phyloP scores from a whole-genome alignment of 2,113 vertebrate genomes.

The Platycercus adscitus region DNA sequence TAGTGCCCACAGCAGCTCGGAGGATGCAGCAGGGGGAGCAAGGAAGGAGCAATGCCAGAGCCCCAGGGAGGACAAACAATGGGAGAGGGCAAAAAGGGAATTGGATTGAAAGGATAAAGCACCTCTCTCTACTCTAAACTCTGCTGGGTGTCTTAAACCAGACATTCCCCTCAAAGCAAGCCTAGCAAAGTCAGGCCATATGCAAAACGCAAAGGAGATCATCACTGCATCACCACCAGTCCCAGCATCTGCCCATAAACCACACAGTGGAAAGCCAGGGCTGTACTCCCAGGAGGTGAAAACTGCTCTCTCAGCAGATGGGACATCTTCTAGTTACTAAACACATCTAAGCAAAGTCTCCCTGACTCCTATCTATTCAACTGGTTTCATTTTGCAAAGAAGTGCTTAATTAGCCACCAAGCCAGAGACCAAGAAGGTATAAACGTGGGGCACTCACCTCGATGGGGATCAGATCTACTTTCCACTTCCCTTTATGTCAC shows the following conservation, averaged over 20 bases:
- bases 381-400: neutral
- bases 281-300: neutral
- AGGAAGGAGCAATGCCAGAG: neutral
- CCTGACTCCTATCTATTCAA: neutral
- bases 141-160: neutral
- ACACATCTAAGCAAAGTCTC: neutral
- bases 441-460: neutral
- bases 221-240: too few relatives aligned
- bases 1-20: neutral
- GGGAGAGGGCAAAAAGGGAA: neutral
- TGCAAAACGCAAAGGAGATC: neutral
- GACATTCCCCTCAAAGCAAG: neutral
- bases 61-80: fast-evolving
- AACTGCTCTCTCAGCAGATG: neutral
- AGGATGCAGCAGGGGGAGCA: neutral
- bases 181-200: neutral
- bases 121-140: neutral
- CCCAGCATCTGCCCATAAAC: fast-evolving
- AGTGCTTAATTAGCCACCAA: neutral
- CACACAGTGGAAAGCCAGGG: neutral
- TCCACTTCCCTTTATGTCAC: neutral
- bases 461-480: neutral
- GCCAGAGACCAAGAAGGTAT: neutral
- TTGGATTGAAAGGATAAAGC: neutral
- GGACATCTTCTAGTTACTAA: neutral